Evolutionary conservation across 2,113 vertebrate genomes (phyloP).

Genomic region (Macheiramphus alcinus): DNA sequence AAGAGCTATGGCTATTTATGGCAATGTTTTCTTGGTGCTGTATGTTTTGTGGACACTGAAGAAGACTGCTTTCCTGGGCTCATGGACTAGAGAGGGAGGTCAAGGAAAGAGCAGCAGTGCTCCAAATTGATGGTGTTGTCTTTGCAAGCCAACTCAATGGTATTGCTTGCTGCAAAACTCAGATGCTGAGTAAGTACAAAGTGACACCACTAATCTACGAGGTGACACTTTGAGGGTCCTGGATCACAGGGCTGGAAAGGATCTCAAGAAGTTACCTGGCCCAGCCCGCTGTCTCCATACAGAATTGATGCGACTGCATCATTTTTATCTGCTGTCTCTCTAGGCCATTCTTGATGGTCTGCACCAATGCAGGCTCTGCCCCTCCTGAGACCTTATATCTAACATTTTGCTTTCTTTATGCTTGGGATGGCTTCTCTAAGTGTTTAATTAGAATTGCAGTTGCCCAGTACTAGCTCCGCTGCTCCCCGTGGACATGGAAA

Average conservation of each 20-base stretch:
- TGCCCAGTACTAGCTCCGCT: neutral
- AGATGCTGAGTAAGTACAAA: neutral
- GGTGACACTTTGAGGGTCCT: neutral
- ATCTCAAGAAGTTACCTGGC: neutral
- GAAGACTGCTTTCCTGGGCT: neutral
- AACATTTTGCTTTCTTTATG: neutral
- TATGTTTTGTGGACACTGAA: fast-evolving
- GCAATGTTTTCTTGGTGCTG: neutral
- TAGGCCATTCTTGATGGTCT: neutral
- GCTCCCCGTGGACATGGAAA: neutral
- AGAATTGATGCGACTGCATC: neutral
- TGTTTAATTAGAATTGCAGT: neutral
- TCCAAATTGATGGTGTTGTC: neutral
- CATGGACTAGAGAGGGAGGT: neutral
- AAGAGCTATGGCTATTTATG: neutral
- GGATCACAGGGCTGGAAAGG: neutral
- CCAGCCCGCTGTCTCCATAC: neutral
- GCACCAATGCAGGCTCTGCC: neutral
- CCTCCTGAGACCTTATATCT: neutral
- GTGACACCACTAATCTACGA: neutral
- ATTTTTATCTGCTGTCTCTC: neutral
- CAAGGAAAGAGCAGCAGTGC: neutral
- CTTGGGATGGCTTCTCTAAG: neutral
- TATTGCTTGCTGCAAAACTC: neutral
- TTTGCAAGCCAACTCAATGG: neutral